These are phyloP conservation scores for Montipora capitata DNA, from an alignment of 92 coral and sea anemone species.

Conservation along the genomic window DNA sequence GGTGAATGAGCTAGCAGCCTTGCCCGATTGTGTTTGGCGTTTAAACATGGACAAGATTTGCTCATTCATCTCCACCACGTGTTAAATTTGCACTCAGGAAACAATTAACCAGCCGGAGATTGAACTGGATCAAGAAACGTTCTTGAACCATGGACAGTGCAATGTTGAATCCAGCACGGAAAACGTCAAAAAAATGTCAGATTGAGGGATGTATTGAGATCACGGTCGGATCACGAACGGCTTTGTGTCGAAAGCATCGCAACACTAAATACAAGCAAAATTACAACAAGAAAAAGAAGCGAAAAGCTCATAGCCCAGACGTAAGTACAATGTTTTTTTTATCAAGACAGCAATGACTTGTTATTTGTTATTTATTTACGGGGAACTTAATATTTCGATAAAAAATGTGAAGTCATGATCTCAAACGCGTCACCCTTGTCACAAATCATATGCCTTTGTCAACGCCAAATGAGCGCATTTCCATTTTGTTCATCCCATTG, in stretches of 20 bases:
- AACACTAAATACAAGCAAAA: slow-evolving; percentile 99
- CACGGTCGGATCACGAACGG: slow-evolving; percentile 93
- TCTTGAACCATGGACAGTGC: slow-evolving; percentile 74
- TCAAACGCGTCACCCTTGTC: slow-evolving; percentile 1
- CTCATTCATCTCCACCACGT: slow-evolving; percentile 87
- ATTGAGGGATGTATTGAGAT: slow-evolving; percentile 94
- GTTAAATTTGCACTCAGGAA: slow-evolving; percentile 46
- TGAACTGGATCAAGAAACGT: neutral
- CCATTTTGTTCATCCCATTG: slow-evolving; percentile 32
- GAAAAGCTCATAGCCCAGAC: slow-evolving; percentile 85
- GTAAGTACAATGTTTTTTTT: slow-evolving; percentile 47
- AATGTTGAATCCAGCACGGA: slow-evolving; percentile 39
- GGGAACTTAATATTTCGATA: slow-evolving; percentile 19
- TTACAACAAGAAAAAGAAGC: slow-evolving; percentile 95
- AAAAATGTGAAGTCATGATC: neutral
- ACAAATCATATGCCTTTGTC: slow-evolving; percentile 52
- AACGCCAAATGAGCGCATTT: slow-evolving; percentile 14
- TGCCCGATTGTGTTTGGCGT: neutral
- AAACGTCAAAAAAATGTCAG: slow-evolving; percentile 86
- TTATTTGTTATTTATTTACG: neutral
- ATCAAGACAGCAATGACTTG: neutral
- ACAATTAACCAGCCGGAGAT: slow-evolving; percentile 25
- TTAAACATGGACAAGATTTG: slow-evolving; percentile 45
- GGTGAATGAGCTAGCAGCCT: neutral
- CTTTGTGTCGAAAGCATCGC: slow-evolving; percentile 97